Evolutionary conservation across 2,113 vertebrate genomes (phyloP).

Genomic region (Andinoacara biseriatus): DNA sequence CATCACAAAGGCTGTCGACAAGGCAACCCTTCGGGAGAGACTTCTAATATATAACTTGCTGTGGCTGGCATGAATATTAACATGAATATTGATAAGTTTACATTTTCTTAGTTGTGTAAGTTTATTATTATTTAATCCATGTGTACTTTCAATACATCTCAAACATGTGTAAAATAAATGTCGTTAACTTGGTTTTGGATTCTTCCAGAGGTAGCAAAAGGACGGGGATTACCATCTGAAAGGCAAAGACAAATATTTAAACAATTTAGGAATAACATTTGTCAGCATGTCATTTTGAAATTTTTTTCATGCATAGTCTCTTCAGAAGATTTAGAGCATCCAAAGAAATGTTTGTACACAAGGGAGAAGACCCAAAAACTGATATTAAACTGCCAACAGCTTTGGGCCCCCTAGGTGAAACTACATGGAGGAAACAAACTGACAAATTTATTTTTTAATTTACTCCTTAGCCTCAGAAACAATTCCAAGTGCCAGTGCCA

Average conservation of each 20-base stretch:
- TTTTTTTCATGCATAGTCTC: not conserved
- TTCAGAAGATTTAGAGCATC: not conserved
- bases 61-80: too few species aligned
- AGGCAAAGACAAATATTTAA: not conserved
- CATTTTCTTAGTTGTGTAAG: too few species aligned
- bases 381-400: not conserved
- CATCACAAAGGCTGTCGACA: not conserved
- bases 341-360: not conserved
- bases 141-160: not conserved
- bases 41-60: too few species aligned
- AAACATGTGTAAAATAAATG: not conserved
- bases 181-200: not conserved
- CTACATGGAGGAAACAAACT: not conserved
- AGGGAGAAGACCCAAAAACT: not conserved
- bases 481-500: not conserved
- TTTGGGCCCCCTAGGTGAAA: not conserved
- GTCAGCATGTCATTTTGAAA: not conserved
- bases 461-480: not conserved
- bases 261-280: not conserved
- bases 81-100: too few species aligned
- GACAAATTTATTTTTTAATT: not conserved
- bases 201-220: too few species aligned
- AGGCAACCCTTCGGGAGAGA: accelerated
- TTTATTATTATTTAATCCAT: not conserved
- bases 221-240: too few species aligned